Evolutionary conservation across 2,113 vertebrate genomes (phyloP).

Genomic region (Eclectus roratus): DNA sequence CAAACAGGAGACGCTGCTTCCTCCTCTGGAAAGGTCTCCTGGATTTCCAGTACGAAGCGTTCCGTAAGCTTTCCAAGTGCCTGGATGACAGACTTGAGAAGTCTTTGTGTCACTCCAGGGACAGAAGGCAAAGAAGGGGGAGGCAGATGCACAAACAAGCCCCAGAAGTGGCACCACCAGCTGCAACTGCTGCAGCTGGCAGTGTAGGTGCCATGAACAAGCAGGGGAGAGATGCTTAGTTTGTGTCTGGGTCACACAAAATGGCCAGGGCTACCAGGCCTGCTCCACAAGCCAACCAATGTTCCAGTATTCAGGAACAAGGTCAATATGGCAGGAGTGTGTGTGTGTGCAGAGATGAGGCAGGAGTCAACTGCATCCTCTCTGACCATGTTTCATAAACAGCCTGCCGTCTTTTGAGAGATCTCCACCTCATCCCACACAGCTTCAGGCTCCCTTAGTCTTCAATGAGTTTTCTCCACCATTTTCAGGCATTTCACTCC

Average conservation of each 20-base stretch:
- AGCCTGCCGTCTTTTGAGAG: background rate
- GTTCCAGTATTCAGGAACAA: background rate
- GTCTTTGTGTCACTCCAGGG: background rate
- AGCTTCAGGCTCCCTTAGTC: background rate
- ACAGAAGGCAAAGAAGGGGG: background rate
- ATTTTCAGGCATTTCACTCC: background rate
- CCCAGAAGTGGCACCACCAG: background rate
- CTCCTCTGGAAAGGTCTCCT: conserved; percentile 36
- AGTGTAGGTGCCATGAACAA: background rate
- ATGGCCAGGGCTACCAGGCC: background rate
- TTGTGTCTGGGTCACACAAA: accelerated
- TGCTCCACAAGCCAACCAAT: background rate
- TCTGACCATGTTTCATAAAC: accelerated
- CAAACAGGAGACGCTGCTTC: conserved; percentile 57
- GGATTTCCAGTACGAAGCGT: background rate
- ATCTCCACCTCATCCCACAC: background rate
- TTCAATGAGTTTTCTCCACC: background rate
- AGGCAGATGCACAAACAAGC: background rate
- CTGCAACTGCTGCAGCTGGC: background rate
- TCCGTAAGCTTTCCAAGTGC: background rate
- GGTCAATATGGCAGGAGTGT: background rate
- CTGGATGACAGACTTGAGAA: background rate
- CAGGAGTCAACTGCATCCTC: background rate
- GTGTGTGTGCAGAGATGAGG: background rate
- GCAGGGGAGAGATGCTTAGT: background rate